Base-by-base conservation (phyloP, 2,888 invertebrate species). In the Mythimna lalbum region DNA sequence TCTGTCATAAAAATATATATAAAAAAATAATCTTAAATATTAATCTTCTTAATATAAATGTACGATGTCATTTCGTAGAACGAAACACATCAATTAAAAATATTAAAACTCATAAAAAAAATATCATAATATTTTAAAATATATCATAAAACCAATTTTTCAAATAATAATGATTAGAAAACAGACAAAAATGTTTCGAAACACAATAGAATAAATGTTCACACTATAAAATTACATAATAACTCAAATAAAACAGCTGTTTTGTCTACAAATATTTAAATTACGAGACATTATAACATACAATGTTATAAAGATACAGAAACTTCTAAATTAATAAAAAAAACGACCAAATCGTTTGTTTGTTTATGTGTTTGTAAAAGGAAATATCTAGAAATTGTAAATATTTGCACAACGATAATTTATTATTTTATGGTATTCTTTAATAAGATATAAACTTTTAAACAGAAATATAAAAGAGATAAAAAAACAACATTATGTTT, bases 201-300 rank as follows among this genome's bases (percentile, higher is more conserved):
- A 67, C 19, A 71, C 65, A 79, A 81, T 71, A 70, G 23, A 64
- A 70, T 71, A 57, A 63, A 72, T 80, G 59, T 76, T 78, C 71
- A 80, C 75, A 74, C 84, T 63, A 67, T 73, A 64, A 69, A 65
- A 78, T 69, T 53, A 14, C 47, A 39, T 19, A 69, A 69, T 83
- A 76, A 74, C 27, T 83, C 63, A 80, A 52, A 39, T 5, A 70
- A 73, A 70, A 70, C 73, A 76, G 64, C 53, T 73, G 80, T 76
- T 80, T 50, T 47, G 33, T 66, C 10, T 47, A 56, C 47, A 69
- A 76, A 74, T 76, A 82, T 84, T 82, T 74, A 60, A 72, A 72
- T 74, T 81, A 50, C 10, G 27, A 50, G 5, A 64, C 62, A 69
- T 39, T 63, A 61, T 43, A 1, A 5, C 4, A 70, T 69, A 78